Conservation (phyloP, 1,140 invertebrate species). For the Apis florea region DNA sequence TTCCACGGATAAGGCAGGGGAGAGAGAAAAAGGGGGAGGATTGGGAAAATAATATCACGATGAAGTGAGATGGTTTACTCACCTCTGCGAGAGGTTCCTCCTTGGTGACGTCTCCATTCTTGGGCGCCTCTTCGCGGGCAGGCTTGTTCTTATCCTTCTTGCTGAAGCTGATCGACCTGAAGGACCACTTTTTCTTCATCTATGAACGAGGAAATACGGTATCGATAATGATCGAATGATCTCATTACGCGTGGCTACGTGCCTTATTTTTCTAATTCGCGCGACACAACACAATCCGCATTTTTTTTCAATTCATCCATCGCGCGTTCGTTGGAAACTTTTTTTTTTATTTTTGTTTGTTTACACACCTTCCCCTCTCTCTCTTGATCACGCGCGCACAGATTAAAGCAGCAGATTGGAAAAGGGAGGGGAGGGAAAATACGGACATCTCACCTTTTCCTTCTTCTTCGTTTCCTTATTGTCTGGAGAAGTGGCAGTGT, state of each 20-base stretch:
- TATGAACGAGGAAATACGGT: slow-evolving; percentile 69
- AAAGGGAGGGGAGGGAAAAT: too few species aligned
- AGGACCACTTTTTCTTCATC: slow-evolving; percentile 92
- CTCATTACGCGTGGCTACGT: slow-evolving; percentile 31
- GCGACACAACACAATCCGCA: neutral
- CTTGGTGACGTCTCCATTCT: slow-evolving; percentile 79
- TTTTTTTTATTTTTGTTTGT: too few species aligned
- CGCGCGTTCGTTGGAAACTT: neutral
- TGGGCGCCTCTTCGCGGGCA: slow-evolving; percentile 77
- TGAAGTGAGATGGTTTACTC: slow-evolving; percentile 57
- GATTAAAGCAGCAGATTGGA: too few species aligned
- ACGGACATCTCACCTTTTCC: slow-evolving; percentile 82
- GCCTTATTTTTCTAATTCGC: slow-evolving; percentile 7
- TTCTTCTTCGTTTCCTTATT: slow-evolving; percentile 88
- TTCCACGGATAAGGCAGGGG: too few species aligned
- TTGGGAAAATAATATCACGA: neutral
- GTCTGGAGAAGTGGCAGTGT: slow-evolving; percentile 84
- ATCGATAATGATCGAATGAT: slow-evolving; percentile 46
- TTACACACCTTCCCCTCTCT: too few species aligned
- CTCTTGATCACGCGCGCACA: too few species aligned
- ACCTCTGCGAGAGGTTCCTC: slow-evolving; percentile 79
- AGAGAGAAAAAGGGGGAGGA: neutral
- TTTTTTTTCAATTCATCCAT: neutral
- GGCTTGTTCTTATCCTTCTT: slow-evolving; percentile 92
- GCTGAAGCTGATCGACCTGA: slow-evolving; percentile 90